Evolutionary conservation across 2,113 vertebrate genomes (phyloP), one percentile per base, ranked within the genome.

Genomic region (Australoheros scitulus): DNA sequence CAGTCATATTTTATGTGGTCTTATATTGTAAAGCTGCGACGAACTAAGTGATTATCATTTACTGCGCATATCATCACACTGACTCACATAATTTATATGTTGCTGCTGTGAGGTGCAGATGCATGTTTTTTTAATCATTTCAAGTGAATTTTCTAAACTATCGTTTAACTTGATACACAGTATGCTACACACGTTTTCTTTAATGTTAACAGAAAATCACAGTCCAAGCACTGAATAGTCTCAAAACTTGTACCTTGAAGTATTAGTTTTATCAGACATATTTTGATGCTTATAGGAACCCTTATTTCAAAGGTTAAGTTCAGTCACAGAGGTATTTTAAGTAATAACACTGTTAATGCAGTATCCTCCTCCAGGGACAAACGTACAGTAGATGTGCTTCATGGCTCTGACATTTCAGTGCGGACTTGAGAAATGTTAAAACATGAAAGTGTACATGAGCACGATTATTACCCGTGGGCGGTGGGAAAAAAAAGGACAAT

Each of bases 1-100:
- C 52, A 83, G 72, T 80, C 47, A 81, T 83, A 68, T 90, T 91
- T 88, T 80, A 89, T 90, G 57, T 55, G 80, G 84, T 77, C 77
- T 84, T 61, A 59, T 26, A 77, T 76, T 47, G 77, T 87, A 80
- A 90, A 90, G 68, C 79, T 83, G 85, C 74, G 76, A 84, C 84
- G 34, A 78, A 78, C 58, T 85, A 70, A 82, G 56, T 63, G 87
- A 88, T 88, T 80, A 90, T 86, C 65, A 84, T 93, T 87, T 79
- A 77, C 82, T 76, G 74, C 32, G 57, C 22, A 2, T 11, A 59
- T 65, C 64, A 63, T 58, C 2, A 8, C 75, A 70, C 11, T 75
- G 77, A 82, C 84, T 77, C 50, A 29, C 50, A 3, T 56, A 75
- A 88, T 79, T 90, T 90, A 88, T 70, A 82, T 61, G 61, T 83